Percentiles rank a stretch among this genome's conserved stretches.
These are phyloP conservation scores for Carduelis carduelis DNA, from an alignment of 2,797 vertebrate genomes.

Conservation along the genomic window DNA sequence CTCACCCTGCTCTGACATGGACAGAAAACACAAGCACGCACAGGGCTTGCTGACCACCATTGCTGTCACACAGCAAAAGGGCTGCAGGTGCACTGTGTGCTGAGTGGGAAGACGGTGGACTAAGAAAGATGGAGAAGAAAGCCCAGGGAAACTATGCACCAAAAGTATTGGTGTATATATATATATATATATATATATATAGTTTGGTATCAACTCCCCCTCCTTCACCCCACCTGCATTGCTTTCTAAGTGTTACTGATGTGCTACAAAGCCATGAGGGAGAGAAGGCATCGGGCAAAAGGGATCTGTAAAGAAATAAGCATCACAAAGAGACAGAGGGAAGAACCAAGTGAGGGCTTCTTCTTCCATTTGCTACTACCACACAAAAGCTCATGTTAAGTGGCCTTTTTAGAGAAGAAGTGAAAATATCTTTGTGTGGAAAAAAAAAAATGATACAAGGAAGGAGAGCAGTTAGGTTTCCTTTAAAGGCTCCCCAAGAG, in stretches of 20 bases:
- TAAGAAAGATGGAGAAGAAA: neutral
- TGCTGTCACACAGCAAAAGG: neutral
- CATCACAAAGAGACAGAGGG: neutral
- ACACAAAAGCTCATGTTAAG: neutral
- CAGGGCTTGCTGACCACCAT: neutral
- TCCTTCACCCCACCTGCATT: neutral
- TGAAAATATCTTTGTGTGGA: neutral
- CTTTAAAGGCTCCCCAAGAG: neutral
- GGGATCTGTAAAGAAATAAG: neutral
- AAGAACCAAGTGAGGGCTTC: neutral
- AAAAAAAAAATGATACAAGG: neutral
- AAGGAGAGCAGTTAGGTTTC: neutral
- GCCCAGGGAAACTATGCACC: neutral
- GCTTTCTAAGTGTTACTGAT: neutral
- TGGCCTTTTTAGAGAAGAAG: neutral
- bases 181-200: too few relatives aligned
- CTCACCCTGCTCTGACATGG: rapidly evolving
- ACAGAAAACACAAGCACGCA: neutral
- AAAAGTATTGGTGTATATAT: neutral
- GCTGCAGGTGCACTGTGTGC: neutral
- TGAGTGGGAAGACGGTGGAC: neutral
- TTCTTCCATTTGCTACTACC: neutral
- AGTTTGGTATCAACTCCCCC: neutral
- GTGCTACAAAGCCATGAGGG: neutral
- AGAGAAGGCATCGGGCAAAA: neutral